These are phyloP conservation scores for Ganaspis sp. DNA, from an alignment of 1,140 invertebrate genomes.

Conservation along the genomic window DNA sequence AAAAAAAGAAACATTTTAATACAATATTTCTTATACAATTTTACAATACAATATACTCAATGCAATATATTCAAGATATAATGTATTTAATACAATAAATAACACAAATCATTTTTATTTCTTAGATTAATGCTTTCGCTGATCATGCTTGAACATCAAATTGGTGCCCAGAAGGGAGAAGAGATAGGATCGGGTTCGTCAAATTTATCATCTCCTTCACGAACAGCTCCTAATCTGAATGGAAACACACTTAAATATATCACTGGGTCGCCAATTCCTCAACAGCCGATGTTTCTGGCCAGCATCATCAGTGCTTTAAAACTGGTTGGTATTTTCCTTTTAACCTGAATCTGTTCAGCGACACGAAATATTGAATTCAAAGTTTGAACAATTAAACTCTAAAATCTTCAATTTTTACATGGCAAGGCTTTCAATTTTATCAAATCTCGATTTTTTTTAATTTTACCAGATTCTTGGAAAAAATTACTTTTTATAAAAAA, in stretches of 20 bases:
- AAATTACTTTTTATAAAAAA: too few relatives aligned
- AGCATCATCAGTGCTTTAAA: conserved; percentile 88
- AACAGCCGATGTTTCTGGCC: conserved; percentile 91
- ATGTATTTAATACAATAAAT: too few relatives aligned
- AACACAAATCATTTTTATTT: conserved; percentile 51
- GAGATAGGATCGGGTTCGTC: conserved; percentile 62
- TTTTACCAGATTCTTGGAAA: too few relatives aligned
- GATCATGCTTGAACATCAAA: conserved; percentile 87
- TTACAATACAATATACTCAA: too few relatives aligned
- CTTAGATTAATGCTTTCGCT: conserved; percentile 83
- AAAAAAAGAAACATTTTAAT: too few relatives aligned
- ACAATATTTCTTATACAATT: too few relatives aligned
- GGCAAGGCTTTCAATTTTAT: too few relatives aligned
- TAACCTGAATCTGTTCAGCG: background rate
- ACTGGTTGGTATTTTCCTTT: conserved; percentile 63
- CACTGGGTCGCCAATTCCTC: conserved; percentile 82
- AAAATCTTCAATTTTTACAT: too few relatives aligned
- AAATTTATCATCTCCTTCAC: conserved; percentile 65
- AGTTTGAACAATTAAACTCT: too few relatives aligned
- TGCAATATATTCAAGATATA: too few relatives aligned
- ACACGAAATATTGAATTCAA: too few relatives aligned
- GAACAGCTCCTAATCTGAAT: conserved; percentile 64
- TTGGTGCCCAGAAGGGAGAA: conserved; percentile 76
- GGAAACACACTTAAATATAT: conserved; percentile 79
- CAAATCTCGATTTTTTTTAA: too few relatives aligned